Conservation (phyloP, 1,140 invertebrate genomes). For the Drosophila leontia region DNA sequence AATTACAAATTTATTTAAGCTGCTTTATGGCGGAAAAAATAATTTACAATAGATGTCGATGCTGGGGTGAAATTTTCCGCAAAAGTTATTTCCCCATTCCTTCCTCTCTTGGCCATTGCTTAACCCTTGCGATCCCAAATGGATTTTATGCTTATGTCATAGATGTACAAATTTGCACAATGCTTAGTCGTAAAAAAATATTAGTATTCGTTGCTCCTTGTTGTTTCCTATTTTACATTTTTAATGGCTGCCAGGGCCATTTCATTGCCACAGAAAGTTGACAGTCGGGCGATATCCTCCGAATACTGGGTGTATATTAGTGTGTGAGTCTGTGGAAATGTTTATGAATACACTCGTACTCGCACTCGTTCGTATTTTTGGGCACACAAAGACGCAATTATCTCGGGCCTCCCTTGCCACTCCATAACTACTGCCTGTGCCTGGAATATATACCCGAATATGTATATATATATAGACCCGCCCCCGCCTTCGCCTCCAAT, state of each 20-base stretch:
- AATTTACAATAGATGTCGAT: constrained; percentile 70
- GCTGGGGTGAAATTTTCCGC: constrained; percentile 20
- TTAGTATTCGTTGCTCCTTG: constrained; percentile 41
- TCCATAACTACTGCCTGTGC: constrained; percentile 22
- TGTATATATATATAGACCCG: neutral
- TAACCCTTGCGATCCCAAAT: constrained; percentile 29
- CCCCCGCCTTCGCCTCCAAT: neutral
- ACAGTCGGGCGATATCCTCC: constrained; percentile 26
- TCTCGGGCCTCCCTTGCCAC: constrained; percentile 45
- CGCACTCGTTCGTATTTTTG: constrained; percentile 28
- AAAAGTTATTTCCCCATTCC: neutral
- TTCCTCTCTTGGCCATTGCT: neutral
- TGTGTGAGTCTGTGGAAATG: constrained; percentile 22
- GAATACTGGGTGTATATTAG: neutral
- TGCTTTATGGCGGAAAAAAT: constrained; percentile 73
- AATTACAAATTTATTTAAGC: constrained; percentile 83
- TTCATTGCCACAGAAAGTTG: constrained; percentile 60
- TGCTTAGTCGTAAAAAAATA: constrained; percentile 73
- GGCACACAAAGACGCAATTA: constrained; percentile 66
- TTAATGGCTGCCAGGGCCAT: constrained; percentile 70
- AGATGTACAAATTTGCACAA: constrained; percentile 71
- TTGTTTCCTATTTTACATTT: constrained; percentile 69
- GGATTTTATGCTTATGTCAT: constrained; percentile 79
- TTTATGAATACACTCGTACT: constrained; percentile 43
- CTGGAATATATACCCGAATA: constrained; percentile 4